Conservation (phyloP, 2,888 invertebrate genomes). For the Leucophenga montana region DNA sequence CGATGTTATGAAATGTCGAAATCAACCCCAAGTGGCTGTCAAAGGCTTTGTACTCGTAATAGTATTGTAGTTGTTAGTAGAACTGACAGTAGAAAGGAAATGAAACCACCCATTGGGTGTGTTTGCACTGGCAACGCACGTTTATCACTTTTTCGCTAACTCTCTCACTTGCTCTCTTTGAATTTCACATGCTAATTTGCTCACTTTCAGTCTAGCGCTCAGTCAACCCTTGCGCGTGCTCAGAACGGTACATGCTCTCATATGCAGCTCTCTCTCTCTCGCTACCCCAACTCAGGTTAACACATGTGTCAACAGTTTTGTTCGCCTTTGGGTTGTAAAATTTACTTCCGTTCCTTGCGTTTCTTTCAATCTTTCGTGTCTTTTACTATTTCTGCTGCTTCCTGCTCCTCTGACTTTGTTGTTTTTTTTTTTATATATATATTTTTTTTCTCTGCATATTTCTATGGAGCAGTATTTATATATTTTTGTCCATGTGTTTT, state of each 20-base stretch:
- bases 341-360: constrained; percentile 13
- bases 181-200: constrained; percentile 1
- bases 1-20: constrained; percentile 42
- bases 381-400: not conserved
- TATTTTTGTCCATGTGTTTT: constrained; percentile 33
- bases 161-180: constrained; percentile 18
- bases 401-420: not conserved
- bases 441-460: not conserved
- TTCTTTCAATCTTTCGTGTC: not conserved
- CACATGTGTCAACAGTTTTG: constrained; percentile 14
- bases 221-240: constrained; percentile 52
- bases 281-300: too few relatives aligned
- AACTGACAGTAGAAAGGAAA: too few relatives aligned
- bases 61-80: too few relatives aligned
- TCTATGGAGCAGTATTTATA: too few relatives aligned
- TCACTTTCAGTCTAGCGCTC: constrained; percentile 16
- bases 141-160: constrained; percentile 15
- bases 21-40: constrained; percentile 49
- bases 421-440: not conserved
- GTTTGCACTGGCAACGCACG: constrained; percentile 38
- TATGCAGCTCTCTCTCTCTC: too few relatives aligned
- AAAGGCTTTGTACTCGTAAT: constrained; percentile 22
- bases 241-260: not conserved
- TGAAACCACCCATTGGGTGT: constrained; percentile 57
- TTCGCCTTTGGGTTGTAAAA: constrained; percentile 1